Evolutionary conservation across 2,113 vertebrate genomes (phyloP).

Genomic region (Megaceryle maxima): DNA sequence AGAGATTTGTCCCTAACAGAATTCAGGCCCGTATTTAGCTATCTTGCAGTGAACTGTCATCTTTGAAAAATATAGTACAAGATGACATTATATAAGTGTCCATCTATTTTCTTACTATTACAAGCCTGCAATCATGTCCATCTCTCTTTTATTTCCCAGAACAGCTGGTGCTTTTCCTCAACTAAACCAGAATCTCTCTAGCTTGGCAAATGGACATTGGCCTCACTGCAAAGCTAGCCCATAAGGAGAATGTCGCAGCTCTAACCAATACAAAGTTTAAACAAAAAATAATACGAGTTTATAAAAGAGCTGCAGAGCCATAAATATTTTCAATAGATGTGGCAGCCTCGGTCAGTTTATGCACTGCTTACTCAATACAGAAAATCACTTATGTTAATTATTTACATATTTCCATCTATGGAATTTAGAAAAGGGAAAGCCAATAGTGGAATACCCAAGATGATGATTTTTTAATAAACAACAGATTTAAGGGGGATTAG

Average conservation of each 20-base stretch:
- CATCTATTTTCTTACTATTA: neutral
- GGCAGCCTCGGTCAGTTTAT: neutral
- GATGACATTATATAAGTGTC: neutral
- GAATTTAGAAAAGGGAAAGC: neutral
- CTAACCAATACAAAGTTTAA: neutral
- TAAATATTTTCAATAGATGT: neutral
- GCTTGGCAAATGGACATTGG: neutral
- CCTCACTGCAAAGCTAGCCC: neutral
- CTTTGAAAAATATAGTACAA: neutral
- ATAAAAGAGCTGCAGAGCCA: neutral
- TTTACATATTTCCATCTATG: neutral
- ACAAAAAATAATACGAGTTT: neutral
- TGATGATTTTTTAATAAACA: conserved; percentile 23
- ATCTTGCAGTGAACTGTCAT: neutral
- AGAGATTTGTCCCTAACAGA: neutral
- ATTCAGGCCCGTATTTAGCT: neutral
- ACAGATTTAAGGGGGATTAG: conserved; percentile 41
- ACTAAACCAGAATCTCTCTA: neutral
- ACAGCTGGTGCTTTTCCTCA: neutral
- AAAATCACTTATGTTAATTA: neutral
- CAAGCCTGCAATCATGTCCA: neutral
- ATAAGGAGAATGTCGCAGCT: neutral
- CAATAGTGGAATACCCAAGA: neutral
- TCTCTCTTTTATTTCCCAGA: neutral
- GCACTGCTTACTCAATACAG: neutral